These are phyloP conservation scores for Virgularia gustaviana DNA, from an alignment of 92 coral and sea anemone genomes.

Conservation along the genomic window DNA sequence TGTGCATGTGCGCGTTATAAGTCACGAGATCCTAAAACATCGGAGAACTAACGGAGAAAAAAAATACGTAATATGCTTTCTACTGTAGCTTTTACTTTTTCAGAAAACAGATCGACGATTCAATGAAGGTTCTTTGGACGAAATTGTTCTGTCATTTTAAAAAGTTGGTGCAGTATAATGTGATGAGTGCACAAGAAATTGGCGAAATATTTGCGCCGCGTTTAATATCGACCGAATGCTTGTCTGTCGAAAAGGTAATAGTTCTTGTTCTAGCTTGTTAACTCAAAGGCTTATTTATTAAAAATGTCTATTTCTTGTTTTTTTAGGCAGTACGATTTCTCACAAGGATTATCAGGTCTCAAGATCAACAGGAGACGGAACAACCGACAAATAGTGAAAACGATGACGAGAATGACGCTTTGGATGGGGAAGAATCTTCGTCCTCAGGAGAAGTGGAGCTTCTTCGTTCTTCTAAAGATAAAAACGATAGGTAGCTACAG, in stretches of 20 bases:
- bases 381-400: neutral
- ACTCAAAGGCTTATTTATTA: too few species aligned
- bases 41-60: too few species aligned
- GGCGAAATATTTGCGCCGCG: conserved; percentile 52
- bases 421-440: neutral
- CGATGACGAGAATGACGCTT: neutral
- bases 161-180: conserved; percentile 60
- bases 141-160: conserved; percentile 57
- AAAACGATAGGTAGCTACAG: too few species aligned
- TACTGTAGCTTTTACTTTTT: too few species aligned
- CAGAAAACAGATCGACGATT: neutral
- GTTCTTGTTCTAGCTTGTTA: too few species aligned
- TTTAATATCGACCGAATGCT: conserved; percentile 43
- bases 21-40: too few species aligned
- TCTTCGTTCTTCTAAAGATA: too few species aligned
- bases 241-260: conserved; percentile 50
- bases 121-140: conserved; percentile 35
- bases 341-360: neutral
- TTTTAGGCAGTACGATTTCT: neutral
- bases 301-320: neutral
- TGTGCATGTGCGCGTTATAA: too few species aligned
- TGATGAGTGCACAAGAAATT: conserved; percentile 57
- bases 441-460: too few species aligned
- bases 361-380: neutral
- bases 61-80: too few species aligned